Evolutionary conservation across 2,888 invertebrate species (phyloP).

Genomic region (Caenorhabditis sinica): DNA sequence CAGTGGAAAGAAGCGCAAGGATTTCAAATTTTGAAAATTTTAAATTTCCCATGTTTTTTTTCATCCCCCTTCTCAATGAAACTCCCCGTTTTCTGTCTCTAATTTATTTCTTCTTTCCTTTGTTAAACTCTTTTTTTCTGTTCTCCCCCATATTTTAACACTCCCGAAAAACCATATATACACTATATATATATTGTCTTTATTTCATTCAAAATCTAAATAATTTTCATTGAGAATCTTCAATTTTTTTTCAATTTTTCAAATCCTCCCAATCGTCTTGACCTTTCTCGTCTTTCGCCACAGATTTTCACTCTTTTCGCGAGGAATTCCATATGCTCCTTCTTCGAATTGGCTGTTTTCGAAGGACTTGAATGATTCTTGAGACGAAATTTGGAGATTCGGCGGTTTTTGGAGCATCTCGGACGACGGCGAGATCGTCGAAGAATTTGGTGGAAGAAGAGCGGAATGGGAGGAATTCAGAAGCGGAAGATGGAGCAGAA

Average conservation of each 20-base stretch:
- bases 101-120: background rate
- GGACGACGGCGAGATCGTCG: constrained; percentile 47
- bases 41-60: background rate
- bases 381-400: constrained; percentile 8
- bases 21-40: constrained; percentile 82
- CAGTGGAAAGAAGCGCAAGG: constrained; percentile 82
- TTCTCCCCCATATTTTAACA: background rate
- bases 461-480: constrained; percentile 49
- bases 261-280: constrained; percentile 18
- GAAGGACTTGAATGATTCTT: constrained; percentile 26
- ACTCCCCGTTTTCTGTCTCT: constrained; percentile 2
- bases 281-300: constrained; percentile 55
- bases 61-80: no score
- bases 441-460: constrained; percentile 19
- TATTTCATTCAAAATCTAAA: constrained; percentile 16
- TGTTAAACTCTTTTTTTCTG: background rate
- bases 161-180: background rate
- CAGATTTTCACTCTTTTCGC: constrained; percentile 54
- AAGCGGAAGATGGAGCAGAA: background rate
- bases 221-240: background rate
- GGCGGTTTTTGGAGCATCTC: constrained; percentile 28
- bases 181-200: background rate
- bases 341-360: constrained; percentile 25
- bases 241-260: no score
- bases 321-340: constrained; percentile 31